Evolutionary conservation across 2,888 invertebrate species (phyloP), one percentile per base, ranked within the genome.

Genomic region (Metellina segmentata): DNA sequence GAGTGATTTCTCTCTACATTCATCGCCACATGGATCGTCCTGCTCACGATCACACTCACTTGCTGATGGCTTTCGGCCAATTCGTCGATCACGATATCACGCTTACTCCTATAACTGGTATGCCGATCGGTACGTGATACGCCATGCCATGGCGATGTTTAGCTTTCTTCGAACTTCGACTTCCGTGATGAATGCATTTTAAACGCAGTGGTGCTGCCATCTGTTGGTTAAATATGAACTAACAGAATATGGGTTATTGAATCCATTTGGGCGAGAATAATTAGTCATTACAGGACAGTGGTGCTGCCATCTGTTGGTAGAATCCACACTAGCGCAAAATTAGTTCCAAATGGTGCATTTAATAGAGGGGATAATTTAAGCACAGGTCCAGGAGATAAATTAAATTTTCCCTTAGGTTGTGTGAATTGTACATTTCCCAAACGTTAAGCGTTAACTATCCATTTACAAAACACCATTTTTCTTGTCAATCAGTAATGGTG

Each of bases 31-130:
- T 93, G 48, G 93, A 94, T 75, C 90, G 93, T 48, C 93, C 93
- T 51, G 93, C 94, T 61, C 97, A 98, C 0, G 85, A 90, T 71
- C 98, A 98, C 95, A 97, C 98, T 0, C 95, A 98, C 19, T 97
- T 98, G 97, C 96, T 97, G 72, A 99, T 99, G 98, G 98, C 98
- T 95, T 98, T 97, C 94, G 98, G 98, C 0, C 98, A 99, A 95
- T 95, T 99, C 94, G 95, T 99, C 34, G 99, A 99, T 95, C 99
- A 99, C 95, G 99, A 99, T 95, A 96, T 99, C 85, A 98, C 98
- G 0, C 97, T 98, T 96, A 98, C 98, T 0, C 99, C 98, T 11
- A 93, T 93, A 74, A 94, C 93, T 79, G 88, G 93, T 87, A 92
- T 92, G 87, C 92, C 90, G 53, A 83, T 81, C 52, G 92, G 92